Conservation (phyloP, 2,888 invertebrate genomes). For the Lochmaea capreae region DNA sequence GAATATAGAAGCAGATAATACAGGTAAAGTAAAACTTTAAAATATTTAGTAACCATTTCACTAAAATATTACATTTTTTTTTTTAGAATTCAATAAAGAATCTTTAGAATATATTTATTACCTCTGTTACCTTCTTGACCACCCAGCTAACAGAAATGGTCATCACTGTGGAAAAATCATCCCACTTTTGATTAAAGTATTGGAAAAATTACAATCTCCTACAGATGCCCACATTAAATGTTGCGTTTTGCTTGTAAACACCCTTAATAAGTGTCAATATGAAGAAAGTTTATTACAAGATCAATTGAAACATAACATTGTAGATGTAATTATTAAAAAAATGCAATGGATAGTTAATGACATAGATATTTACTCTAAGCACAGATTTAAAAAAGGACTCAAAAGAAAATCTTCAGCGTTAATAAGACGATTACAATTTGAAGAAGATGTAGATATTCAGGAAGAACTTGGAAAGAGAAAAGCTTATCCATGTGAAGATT, state of each 20-base stretch:
- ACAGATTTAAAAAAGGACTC: conserved; percentile 36
- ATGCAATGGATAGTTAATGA: conserved; percentile 51
- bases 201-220: conserved; percentile 52
- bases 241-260: conserved; percentile 57
- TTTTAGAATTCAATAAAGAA: conserved; percentile 51
- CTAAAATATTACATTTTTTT: neutral
- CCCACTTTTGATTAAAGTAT: conserved; percentile 53
- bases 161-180: conserved; percentile 54
- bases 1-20: conserved; percentile 3
- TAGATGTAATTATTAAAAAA: conserved; percentile 57
- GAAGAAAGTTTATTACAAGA: conserved; percentile 55
- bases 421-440: conserved; percentile 28
- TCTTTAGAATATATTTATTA: conserved; percentile 58
- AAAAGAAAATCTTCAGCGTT: conserved; percentile 44
- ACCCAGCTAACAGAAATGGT: conserved; percentile 56
- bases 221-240: conserved; percentile 56
- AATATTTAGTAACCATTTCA: neutral
- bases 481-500: conserved; percentile 11
- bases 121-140: conserved; percentile 57
- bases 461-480: conserved; percentile 17
- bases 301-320: conserved; percentile 55
- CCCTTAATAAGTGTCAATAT: conserved; percentile 59
- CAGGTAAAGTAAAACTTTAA: conserved; percentile 4
- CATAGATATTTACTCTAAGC: conserved; percentile 28
- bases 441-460: conserved; percentile 22